Evolutionary conservation across 64 coral and sea anemone genomes (phyloP), one percentile per base, ranked within the genome.

Genomic region (Astreopora myriophthalma): DNA sequence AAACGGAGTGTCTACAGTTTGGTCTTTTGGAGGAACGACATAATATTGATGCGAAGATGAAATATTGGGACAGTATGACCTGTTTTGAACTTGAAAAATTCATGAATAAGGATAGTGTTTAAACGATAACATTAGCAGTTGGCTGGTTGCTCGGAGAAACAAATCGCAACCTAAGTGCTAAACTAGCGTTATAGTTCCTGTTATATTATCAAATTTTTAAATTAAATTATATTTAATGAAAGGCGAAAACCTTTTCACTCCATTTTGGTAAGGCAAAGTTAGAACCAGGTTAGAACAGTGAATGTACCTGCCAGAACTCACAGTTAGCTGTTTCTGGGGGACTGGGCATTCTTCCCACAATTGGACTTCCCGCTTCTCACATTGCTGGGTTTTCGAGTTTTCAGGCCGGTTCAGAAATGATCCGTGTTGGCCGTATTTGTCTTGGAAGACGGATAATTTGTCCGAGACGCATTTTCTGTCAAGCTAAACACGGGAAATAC

Each of bases 221-320:
- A 83, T 83, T 83, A 83, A 83, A 83, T 83, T 83, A 83, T 83
- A 64, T 83, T 83, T 39, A 33, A 83, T 65, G 30, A 38, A 64
- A 6, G 38, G 58, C 19, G 19, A 32, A 38, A 35, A 37, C 9
- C 25, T 36, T 19, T 33, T 3, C 4, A 26, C 22, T 1, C 13
- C 17, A 13, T 55, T 13, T 16, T 13, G 17, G 51, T 16, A 55
- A n/a, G n/a, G n/a, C n/a, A n/a, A n/a, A n/a, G n/a, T n/a, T n/a
- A n/a, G n/a, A n/a, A n/a, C n/a, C n/a, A n/a, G n/a, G n/a, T n/a
- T n/a, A n/a, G n/a, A n/a, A n/a, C n/a, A n/a, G n/a, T n/a, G n/a
- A n/a, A n/a, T n/a, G n/a, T n/a, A n/a, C n/a, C n/a, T n/a, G n/a
- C n/a, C n/a, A n/a, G n/a, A n/a, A n/a, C n/a, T n/a, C n/a, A n/a